Conservation (phyloP, 2,888 invertebrate genomes). For the Carterocephalus palaemon region DNA sequence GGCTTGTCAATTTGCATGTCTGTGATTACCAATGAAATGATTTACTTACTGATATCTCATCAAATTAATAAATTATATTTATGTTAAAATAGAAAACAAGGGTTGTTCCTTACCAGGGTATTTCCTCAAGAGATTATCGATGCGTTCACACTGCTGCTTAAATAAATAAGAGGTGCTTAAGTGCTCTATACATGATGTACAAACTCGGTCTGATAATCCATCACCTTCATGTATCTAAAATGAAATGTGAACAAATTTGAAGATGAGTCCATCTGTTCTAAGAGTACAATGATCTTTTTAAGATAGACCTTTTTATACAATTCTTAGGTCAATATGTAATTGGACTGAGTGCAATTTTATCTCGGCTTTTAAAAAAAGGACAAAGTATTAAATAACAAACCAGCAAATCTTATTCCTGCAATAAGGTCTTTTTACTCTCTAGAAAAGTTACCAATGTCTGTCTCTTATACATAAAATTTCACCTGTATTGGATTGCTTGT, state of each 20-base stretch:
- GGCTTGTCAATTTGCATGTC: constrained; percentile 54
- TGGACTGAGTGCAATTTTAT: no score
- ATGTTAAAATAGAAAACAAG: not conserved
- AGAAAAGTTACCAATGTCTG: no score
- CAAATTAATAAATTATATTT: not conserved
- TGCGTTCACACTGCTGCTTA: constrained; percentile 69
- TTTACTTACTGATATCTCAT: constrained; percentile 1
- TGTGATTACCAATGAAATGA: constrained; percentile 32
- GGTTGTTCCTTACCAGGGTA: constrained; percentile 51
- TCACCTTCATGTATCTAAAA: constrained; percentile 68
- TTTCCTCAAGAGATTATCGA: constrained; percentile 54
- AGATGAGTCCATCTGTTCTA: not conserved
- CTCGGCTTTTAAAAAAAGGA: no score
- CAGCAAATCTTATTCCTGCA: no score
- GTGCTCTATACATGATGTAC: constrained; percentile 68
- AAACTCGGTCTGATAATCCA: constrained; percentile 67
- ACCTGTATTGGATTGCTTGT: no score
- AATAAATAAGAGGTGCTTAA: constrained; percentile 70
- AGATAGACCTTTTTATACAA: no score
- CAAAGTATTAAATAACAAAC: no score
- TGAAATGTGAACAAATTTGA: not conserved
- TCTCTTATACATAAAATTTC: no score
- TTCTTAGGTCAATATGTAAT: no score
- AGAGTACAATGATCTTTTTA: not conserved
- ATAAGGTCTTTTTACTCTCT: no score